Evolutionary conservation across 1,140 invertebrate genomes (phyloP).

Genomic region (Drosophila santomea): DNA sequence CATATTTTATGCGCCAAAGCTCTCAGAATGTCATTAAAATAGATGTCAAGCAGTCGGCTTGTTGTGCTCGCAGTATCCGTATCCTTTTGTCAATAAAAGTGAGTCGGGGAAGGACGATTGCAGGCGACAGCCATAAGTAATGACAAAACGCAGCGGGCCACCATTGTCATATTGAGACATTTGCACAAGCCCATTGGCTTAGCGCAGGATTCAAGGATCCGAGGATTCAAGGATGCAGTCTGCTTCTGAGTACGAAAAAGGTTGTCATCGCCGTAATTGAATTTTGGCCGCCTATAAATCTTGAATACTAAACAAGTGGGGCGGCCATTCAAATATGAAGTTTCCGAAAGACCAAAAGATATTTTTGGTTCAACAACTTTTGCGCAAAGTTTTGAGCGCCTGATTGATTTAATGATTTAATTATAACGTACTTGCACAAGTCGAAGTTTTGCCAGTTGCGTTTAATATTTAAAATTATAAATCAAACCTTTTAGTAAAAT

Average conservation of each 20-base stretch:
- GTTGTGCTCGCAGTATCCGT: constrained; percentile 24
- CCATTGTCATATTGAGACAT: constrained; percentile 83
- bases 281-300: constrained; percentile 41
- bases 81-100: constrained; percentile 37
- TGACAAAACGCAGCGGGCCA: constrained; percentile 79
- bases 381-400: constrained; percentile 2
- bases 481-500: neutral
- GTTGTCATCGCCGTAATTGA: constrained; percentile 50
- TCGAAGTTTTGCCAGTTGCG: neutral
- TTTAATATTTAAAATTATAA: neutral
- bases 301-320: constrained; percentile 35
- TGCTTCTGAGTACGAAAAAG: constrained; percentile 23
- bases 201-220: constrained; percentile 19
- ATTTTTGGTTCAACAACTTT: neutral
- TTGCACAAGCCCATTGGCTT: constrained; percentile 41
- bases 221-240: constrained; percentile 28
- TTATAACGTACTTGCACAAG: neutral
- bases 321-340: constrained; percentile 23
- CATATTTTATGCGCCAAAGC: constrained; percentile 74
- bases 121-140: constrained; percentile 77
- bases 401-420: constrained; percentile 1
- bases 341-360: constrained; percentile 3
- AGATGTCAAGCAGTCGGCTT: constrained; percentile 54
- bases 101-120: constrained; percentile 39
- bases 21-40: constrained; percentile 79